phyloP scores from a whole-genome alignment of 1,140 invertebrate species.

The Drosophila setifemur region DNA sequence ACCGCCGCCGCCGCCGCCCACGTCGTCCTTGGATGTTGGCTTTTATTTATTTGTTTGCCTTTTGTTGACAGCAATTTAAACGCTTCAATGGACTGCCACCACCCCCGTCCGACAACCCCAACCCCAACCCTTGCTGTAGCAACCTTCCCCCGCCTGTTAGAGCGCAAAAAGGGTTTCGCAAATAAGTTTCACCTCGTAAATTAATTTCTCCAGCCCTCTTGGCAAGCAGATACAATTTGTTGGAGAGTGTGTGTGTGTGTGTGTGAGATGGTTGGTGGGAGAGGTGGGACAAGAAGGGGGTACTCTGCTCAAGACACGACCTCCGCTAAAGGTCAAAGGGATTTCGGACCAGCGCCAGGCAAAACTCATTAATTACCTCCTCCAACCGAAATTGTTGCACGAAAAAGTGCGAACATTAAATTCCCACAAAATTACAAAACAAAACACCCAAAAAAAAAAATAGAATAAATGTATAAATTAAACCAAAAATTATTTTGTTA shows the following conservation, averaged over 20 bases:
- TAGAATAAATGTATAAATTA: too few species aligned
- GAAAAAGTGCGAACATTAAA: constrained; percentile 18
- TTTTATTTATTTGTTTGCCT: constrained; percentile 79
- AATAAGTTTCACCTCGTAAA: constrained; percentile 79
- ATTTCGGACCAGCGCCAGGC: constrained; percentile 7
- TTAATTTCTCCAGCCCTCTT: constrained; percentile 60
- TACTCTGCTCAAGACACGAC: constrained; percentile 35
- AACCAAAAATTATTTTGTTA: constrained; percentile 30
- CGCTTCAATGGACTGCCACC: constrained; percentile 66
- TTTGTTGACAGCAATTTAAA: constrained; percentile 80
- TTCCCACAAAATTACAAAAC: constrained; percentile 5
- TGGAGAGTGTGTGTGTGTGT: neutral
- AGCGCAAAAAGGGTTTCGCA: constrained; percentile 74
- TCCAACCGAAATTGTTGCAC: constrained; percentile 1
- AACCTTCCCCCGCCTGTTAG: constrained; percentile 7
- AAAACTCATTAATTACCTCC: constrained; percentile 48
- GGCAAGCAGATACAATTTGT: constrained; percentile 65
- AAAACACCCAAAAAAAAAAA: constrained; percentile 1
- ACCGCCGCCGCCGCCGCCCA: constrained; percentile 14
- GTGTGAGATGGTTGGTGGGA: neutral
- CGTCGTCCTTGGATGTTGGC: constrained; percentile 42
- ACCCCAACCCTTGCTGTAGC: neutral
- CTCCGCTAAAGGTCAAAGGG: constrained; percentile 48
- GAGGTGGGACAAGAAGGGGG: neutral
- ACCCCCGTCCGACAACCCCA: neutral